These are phyloP conservation scores for Myrmecobius fasciatus DNA, from an alignment of 2,113 vertebrate species.

Conservation along the genomic window DNA sequence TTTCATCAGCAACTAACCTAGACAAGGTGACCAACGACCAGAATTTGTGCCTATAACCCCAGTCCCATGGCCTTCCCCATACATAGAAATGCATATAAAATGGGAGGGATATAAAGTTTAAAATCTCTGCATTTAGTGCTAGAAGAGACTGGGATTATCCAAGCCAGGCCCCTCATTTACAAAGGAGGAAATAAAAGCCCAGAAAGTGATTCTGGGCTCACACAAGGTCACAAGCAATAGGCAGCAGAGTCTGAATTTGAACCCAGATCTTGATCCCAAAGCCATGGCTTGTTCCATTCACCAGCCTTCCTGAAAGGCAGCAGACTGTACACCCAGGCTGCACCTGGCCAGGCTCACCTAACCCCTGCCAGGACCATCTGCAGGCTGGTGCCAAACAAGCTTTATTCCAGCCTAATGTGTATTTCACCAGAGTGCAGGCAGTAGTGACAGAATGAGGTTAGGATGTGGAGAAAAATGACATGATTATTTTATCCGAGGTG, in stretches of 20 bases:
- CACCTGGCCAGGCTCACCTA: slow-evolving; percentile 83
- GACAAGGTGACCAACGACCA: background rate
- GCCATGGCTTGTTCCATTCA: background rate
- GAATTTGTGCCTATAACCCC: background rate
- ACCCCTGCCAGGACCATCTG: slow-evolving; percentile 85
- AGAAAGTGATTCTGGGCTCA: background rate
- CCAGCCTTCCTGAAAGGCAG: slow-evolving; percentile 57
- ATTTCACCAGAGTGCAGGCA: slow-evolving; percentile 80
- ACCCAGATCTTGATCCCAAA: background rate
- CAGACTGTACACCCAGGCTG: slow-evolving; percentile 40
- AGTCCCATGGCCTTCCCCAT: background rate
- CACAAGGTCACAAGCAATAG: background rate
- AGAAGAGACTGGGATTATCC: background rate
- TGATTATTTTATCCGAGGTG: slow-evolving; percentile 70
- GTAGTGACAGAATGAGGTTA: slow-evolving; percentile 92
- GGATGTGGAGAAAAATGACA: slow-evolving; percentile 80
- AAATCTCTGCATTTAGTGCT: background rate
- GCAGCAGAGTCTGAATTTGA: background rate
- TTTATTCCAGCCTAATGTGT: slow-evolving; percentile 84
- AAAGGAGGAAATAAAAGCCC: background rate
- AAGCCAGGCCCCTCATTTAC: background rate
- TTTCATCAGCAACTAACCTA: background rate
- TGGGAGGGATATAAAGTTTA: background rate
- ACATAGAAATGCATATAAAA: background rate
- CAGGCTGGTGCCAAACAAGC: slow-evolving; percentile 85